Evolutionary conservation across 2,797 vertebrate species (phyloP).

Genomic region (Epinephelus awoara): DNA sequence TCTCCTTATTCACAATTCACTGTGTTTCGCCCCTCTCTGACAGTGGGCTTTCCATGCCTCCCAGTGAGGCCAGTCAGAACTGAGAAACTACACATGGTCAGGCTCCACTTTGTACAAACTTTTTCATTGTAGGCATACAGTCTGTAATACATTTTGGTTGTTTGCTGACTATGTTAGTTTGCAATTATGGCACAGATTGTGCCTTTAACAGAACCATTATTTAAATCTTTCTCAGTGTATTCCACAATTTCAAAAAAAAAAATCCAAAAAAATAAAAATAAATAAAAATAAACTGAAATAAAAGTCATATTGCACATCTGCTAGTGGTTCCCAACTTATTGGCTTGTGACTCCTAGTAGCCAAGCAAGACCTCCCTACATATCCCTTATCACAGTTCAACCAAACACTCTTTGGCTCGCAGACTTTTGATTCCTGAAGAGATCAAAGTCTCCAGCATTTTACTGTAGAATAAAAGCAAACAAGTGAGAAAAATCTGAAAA

Average conservation of each 20-base stretch:
- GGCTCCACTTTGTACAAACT: too few species aligned
- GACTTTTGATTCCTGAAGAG: background rate
- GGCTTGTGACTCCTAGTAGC: background rate
- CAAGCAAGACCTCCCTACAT: background rate
- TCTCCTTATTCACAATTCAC: too few species aligned
- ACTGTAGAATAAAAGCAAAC: background rate
- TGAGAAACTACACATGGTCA: too few species aligned
- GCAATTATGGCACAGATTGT: background rate
- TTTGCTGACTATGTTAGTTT: background rate
- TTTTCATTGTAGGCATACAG: too few species aligned
- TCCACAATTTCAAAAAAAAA: background rate
- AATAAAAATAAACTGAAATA: too few species aligned
- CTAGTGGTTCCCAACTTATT: background rate
- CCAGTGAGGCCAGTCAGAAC: too few species aligned
- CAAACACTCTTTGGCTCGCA: background rate
- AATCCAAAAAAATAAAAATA: background rate
- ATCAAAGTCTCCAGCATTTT: background rate
- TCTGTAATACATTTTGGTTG: background rate
- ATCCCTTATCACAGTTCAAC: background rate
- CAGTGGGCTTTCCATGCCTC: too few species aligned
- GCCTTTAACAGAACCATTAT: conserved; percentile 6
- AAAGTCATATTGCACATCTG: conserved; percentile 8
- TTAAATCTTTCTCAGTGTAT: conserved; percentile 2
- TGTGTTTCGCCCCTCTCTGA: too few species aligned
- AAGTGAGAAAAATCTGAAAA: background rate